These are phyloP conservation scores for Drosophila subsilvestris DNA, from an alignment of 2,888 invertebrate genomes.

Conservation along the genomic window DNA sequence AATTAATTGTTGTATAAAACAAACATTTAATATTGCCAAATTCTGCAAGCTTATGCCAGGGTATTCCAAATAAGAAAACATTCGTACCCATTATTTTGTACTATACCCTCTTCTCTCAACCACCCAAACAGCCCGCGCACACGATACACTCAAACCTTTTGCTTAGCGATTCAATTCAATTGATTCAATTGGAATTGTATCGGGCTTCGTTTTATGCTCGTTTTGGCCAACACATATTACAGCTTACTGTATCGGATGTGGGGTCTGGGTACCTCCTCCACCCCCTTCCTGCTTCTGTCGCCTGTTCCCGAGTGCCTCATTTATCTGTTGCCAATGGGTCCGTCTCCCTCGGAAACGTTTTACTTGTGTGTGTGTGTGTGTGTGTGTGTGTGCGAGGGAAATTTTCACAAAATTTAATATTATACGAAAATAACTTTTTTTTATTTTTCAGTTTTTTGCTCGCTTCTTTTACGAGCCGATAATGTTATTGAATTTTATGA, in stretches of 20 bases:
- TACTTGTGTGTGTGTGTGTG: slow-evolving; percentile 33
- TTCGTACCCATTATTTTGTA: not conserved
- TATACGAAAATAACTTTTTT: slow-evolving; percentile 53
- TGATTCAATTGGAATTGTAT: slow-evolving; percentile 79
- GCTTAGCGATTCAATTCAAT: slow-evolving; percentile 77
- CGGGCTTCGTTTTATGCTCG: slow-evolving; percentile 74
- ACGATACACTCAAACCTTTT: slow-evolving; percentile 52
- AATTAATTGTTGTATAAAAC: too few species aligned
- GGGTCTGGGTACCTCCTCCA: not conserved
- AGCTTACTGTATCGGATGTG: slow-evolving; percentile 6
- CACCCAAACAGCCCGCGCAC: not conserved
- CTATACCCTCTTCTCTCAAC: not conserved
- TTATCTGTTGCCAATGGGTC: slow-evolving; percentile 63
- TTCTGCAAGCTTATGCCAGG: too few species aligned
- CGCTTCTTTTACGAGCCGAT: slow-evolving; percentile 63
- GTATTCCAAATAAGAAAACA: too few species aligned
- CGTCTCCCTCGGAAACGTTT: slow-evolving; percentile 48
- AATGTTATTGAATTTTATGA: slow-evolving; percentile 67
- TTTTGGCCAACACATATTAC: slow-evolving; percentile 65
- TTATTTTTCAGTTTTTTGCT: slow-evolving; percentile 21
- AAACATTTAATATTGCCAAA: too few species aligned
- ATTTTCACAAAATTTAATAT: slow-evolving; percentile 67
- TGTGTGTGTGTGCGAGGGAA: slow-evolving; percentile 28
- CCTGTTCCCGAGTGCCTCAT: slow-evolving; percentile 73
- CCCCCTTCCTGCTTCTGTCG: slow-evolving; percentile 22